Percentiles rank a stretch among this genome's conserved stretches.
These are phyloP conservation scores for Verasper variegatus DNA, from an alignment of 2,113 vertebrate species.

Conservation along the genomic window DNA sequence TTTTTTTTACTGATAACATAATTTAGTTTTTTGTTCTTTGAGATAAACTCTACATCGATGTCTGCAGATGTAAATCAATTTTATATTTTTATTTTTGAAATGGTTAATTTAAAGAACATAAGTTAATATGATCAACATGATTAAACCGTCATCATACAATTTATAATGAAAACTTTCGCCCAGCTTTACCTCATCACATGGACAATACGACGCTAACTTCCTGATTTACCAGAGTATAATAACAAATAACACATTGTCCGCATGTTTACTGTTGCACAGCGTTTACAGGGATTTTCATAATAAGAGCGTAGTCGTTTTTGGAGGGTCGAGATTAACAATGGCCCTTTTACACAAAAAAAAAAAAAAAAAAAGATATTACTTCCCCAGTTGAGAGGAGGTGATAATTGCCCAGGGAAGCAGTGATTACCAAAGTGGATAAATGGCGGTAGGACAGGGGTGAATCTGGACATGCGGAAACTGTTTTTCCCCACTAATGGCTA, in stretches of 20 bases:
- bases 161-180: too few relatives aligned
- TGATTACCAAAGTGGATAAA: constrained; percentile 70
- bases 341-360: background rate
- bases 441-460: constrained; percentile 55
- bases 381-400: constrained; percentile 30
- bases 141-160: too few relatives aligned
- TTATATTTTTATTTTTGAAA: too few relatives aligned
- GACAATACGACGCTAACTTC: too few relatives aligned
- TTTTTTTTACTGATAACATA: too few relatives aligned
- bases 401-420: constrained; percentile 48
- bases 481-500: constrained; percentile 59
- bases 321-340: constrained; percentile 17
- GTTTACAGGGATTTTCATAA: background rate
- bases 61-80: too few relatives aligned
- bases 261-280: background rate
- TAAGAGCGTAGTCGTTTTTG: background rate
- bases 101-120: too few relatives aligned
- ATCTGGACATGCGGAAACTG: constrained; percentile 56
- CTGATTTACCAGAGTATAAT: too few relatives aligned
- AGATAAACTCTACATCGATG: too few relatives aligned
- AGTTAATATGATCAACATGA: too few relatives aligned
- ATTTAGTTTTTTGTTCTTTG: too few relatives aligned
- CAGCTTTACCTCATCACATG: too few relatives aligned
- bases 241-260: background rate
- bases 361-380: background rate